Evolutionary conservation across 2,888 invertebrate genomes (phyloP), one percentile per base, ranked within the genome.

Genomic region (Protophormia terraenovae): DNA sequence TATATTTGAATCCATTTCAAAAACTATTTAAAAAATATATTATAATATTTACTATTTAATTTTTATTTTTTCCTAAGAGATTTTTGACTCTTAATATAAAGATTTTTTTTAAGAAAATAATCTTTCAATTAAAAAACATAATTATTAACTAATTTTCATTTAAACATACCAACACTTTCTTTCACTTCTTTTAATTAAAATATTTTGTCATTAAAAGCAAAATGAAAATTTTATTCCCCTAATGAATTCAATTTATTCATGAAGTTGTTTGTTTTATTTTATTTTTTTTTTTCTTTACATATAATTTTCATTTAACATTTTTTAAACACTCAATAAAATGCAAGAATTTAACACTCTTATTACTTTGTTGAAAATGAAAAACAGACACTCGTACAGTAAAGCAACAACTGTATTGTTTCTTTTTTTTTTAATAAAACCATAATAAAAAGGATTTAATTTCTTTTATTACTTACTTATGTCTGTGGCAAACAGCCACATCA

Each of bases 291-390:
- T 32, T 12, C 0, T n/a, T n/a, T n/a, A n/a, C 35, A 41, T 41
- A 41, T n/a, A 58, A 58, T 58, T 58, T 16, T 45, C 6, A 14
- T 60, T 32, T 4, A 24, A 41, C 55, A 41, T 71, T 47, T 58
- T 66, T 73, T 80, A 80, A 80, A 80, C 80, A 73, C 80, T 66
- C 71, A 85, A 85, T 85, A 85, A 82, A 83, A 85, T 85, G 75
- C 82, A 85, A 45, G 82, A 85, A 85, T 85, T 85, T 85, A 78
- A 82, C 85, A 85, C 85, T 85, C 82, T 82, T 78, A 58, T 66
- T 79, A 60, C 55, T 82, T 69, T 69, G 47, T 69, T 45, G 41
- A 75, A 69, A 16, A 38, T 2, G 3, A 38, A 55, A 12, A 2
- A 12, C 14, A 10, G 2, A 27, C 38, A 29, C 60, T 19, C 29